Evolutionary conservation across 2,113 vertebrate genomes (phyloP).

Genomic region (Sorex araneus): DNA sequence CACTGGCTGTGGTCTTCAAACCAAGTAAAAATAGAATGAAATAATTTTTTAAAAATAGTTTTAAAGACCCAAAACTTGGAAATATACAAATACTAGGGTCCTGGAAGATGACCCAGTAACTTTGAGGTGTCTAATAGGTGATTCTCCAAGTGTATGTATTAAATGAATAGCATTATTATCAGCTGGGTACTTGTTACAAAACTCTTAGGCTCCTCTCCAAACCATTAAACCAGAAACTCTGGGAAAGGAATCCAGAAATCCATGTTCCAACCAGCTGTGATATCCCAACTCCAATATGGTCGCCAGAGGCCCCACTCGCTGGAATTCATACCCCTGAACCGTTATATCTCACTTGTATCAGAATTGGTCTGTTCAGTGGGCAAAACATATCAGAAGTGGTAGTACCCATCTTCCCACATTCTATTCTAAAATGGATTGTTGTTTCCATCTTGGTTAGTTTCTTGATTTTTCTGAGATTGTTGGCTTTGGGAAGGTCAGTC

Average conservation of each 20-base stretch:
- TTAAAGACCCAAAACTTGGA: no score
- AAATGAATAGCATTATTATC: background rate
- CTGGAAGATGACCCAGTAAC: no score
- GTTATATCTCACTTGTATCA: background rate
- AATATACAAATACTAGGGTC: no score
- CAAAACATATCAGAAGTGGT: conserved; percentile 36
- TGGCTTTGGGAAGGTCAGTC: background rate
- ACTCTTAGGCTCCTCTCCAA: conserved; percentile 11
- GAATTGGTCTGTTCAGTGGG: conserved; percentile 21
- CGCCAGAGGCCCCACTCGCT: background rate
- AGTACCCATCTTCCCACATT: background rate
- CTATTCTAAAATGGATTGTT: background rate
- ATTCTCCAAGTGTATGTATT: background rate
- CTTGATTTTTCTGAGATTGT: conserved; percentile 20
- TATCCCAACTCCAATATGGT: background rate
- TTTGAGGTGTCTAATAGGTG: background rate
- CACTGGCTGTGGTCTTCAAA: no score
- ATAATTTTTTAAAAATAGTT: no score
- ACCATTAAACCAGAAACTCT: conserved; percentile 23
- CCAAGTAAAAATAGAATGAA: no score
- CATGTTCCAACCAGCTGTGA: conserved; percentile 29
- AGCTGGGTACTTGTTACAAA: conserved; percentile 19
- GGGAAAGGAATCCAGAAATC: background rate
- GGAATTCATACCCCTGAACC: conserved; percentile 37
- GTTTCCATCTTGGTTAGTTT: background rate